phyloP scores from a whole-genome alignment of 1,140 invertebrate species.

The Conopomorpha cramerella region DNA sequence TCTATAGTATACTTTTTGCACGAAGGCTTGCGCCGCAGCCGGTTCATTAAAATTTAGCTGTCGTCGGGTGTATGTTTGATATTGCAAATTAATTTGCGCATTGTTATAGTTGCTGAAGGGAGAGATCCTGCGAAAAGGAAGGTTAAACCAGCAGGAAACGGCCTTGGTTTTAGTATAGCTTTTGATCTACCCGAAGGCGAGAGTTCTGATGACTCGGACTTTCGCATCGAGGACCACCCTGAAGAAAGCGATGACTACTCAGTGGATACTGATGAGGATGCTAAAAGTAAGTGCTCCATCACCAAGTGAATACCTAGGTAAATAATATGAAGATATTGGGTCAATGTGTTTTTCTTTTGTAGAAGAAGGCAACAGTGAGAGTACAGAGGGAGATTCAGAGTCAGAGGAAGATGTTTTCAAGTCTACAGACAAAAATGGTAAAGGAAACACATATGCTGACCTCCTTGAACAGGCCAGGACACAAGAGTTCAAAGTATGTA shows the following conservation, averaged over 20 bases:
- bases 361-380: slow-evolving; percentile 49
- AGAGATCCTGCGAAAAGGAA: slow-evolving; percentile 83
- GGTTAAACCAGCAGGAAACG: slow-evolving; percentile 87
- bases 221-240: slow-evolving; percentile 86
- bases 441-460: slow-evolving; percentile 41
- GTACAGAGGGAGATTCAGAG: slow-evolving; percentile 61
- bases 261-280: slow-evolving; percentile 61
- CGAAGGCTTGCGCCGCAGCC: no score
- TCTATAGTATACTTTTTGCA: background rate
- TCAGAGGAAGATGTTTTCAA: slow-evolving; percentile 59
- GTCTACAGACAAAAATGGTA: slow-evolving; percentile 30
- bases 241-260: slow-evolving; percentile 74
- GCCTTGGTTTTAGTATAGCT: slow-evolving; percentile 73
- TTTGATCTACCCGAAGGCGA: slow-evolving; percentile 89
- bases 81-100: slow-evolving; percentile 3
- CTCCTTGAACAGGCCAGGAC: slow-evolving; percentile 45
- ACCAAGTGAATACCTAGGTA: no score
- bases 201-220: slow-evolving; percentile 95
- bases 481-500: slow-evolving; percentile 47
- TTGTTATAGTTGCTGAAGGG: slow-evolving; percentile 65
- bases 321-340: no score
- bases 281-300: slow-evolving; percentile 39
- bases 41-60: no score
- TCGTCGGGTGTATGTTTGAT: slow-evolving; percentile 4
- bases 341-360: no score